Base-by-base conservation (phyloP, 2,888 invertebrate genomes). In the Andrena fulva region DNA sequence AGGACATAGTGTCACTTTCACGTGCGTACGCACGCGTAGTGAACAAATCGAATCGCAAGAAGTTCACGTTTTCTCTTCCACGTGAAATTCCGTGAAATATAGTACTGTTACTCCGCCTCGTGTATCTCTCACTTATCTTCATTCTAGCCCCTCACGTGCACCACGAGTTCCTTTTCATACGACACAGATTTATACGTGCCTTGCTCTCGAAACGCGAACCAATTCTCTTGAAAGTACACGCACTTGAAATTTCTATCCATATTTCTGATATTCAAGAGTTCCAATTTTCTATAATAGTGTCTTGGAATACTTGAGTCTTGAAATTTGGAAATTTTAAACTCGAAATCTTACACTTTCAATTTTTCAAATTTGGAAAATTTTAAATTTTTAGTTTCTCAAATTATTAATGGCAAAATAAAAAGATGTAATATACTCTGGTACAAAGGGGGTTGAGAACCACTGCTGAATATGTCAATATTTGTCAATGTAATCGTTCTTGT, bases 21-120 rank as follows among this genome's bases (percentile, higher is more conserved):
- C 70, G 50, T 24, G 66, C 50, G 63, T 12, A 16, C 29, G 48
- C 20, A 20, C 69, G 7, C 64, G 20, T 10, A 42, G 42, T 31
- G 12, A 31, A 48, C 63, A 42, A 63, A 76, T 62, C 68, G 60
- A 67, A 63, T 60, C 27, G 59, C 56, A 70, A 60, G 60, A 70
- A 20, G 60, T 70, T 60, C 70, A 70, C 60, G 70, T 70, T 70
- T 70, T 70, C 70, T 70, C 70, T 70, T 70, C 48, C 60, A 70
- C 70, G 60, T 70, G 70, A 70, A 70, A 70, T 70, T 70, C 70
- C 27, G 70, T 70, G 60, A 70, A 70, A 70, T 48, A 50, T 60
- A 20, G 70, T 70, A 70, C 60, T 70, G 59, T 70, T 70, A 59
- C 56, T 48, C 29, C 16, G 70, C 69, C 70, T 59, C 59, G 59